Percentiles rank a stretch among this genome's conserved stretches.
phyloP scores from a whole-genome alignment of 2,797 vertebrate genomes.

The Gouania willdenowi region DNA sequence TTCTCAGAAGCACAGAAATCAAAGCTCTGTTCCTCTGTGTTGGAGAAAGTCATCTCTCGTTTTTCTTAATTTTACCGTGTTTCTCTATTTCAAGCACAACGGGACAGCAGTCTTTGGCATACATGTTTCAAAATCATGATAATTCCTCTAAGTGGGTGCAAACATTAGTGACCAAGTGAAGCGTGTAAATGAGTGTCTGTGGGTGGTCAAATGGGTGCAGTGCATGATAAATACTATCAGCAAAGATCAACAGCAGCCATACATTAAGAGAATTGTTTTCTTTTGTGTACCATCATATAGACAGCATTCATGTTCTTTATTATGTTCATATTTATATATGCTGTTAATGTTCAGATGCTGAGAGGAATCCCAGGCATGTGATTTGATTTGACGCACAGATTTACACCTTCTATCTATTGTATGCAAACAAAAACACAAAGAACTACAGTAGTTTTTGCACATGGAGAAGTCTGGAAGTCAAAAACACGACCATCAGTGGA shows the following conservation, averaged over 20 bases:
- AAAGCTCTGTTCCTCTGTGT: slow-evolving; percentile 27
- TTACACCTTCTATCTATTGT: too few species aligned
- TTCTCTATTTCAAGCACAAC: slow-evolving; percentile 6
- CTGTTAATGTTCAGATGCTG: not conserved
- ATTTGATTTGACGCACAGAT: too few species aligned
- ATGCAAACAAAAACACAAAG: too few species aligned
- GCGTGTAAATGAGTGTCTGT: slow-evolving; percentile 31
- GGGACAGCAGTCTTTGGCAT: slow-evolving; percentile 29
- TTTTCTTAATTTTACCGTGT: not conserved
- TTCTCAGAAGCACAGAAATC: slow-evolving; percentile 40
- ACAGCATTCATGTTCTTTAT: too few species aligned
- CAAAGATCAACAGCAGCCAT: too few species aligned
- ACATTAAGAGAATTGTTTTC: too few species aligned
- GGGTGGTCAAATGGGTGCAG: slow-evolving; percentile 23
- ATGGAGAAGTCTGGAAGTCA: too few species aligned
- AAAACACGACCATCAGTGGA: too few species aligned
- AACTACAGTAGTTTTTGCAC: too few species aligned
- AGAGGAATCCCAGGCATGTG: not conserved
- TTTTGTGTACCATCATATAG: too few species aligned
- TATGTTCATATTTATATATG: not conserved
- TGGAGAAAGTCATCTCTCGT: slow-evolving; percentile 11
- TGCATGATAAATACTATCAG: slow-evolving; percentile 32
- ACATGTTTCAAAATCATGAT: slow-evolving; percentile 47
- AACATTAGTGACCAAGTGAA: slow-evolving; percentile 37
- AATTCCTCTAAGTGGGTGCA: slow-evolving; percentile 35